These are phyloP conservation scores for Metopolophium dirhodum DNA, from an alignment of 1,140 invertebrate genomes.

Conservation along the genomic window DNA sequence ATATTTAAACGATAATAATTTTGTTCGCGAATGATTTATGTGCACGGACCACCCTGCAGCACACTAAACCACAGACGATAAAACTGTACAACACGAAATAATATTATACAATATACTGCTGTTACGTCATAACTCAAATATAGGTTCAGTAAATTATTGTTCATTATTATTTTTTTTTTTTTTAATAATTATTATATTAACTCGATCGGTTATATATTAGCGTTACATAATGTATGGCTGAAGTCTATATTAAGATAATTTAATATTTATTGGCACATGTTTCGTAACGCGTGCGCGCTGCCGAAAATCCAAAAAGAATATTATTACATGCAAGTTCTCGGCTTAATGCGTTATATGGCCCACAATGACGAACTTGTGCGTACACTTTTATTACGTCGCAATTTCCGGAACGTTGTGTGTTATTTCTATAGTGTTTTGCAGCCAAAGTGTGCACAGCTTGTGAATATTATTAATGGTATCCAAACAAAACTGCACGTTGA, in stretches of 20 bases:
- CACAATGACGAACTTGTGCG: not conserved
- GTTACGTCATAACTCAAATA: slow-evolving; percentile 7
- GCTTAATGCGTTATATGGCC: not conserved
- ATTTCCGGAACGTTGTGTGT: not conserved
- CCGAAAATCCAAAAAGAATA: not conserved
- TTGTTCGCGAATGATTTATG: not conserved
- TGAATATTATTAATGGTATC: not conserved
- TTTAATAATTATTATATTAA: not conserved
- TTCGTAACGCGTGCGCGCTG: too few relatives aligned
- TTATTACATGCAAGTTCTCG: not conserved
- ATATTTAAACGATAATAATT: not conserved
- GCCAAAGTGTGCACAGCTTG: not conserved
- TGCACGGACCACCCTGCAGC: not conserved
- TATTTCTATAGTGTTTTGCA: not conserved
- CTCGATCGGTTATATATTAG: not conserved
- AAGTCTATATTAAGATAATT: not conserved
- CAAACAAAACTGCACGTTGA: not conserved
- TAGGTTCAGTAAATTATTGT: not conserved
- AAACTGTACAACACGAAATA: not conserved
- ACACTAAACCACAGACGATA: not conserved
- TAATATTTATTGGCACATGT: too few relatives aligned
- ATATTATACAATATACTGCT: not conserved
- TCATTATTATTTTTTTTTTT: not conserved
- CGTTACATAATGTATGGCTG: not conserved
- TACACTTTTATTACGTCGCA: not conserved